Percentiles rank a stretch among this genome's conserved stretches.
These are phyloP conservation scores for Eupithecia exiguata DNA, from an alignment of 2,888 invertebrate genomes.

Conservation along the genomic window DNA sequence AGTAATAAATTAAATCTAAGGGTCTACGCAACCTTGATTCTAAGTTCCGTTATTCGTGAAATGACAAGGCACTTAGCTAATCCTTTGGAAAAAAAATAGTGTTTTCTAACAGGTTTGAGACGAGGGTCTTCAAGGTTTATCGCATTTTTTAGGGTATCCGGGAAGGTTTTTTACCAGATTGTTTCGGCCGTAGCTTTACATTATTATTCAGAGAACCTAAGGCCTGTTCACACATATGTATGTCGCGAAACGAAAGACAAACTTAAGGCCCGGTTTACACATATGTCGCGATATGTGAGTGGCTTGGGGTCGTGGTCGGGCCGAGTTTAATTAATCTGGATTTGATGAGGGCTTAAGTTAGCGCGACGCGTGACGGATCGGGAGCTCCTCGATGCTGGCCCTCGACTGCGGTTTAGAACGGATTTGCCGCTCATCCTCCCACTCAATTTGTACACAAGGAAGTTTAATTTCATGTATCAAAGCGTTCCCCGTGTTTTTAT, in stretches of 20 bases:
- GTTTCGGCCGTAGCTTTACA: slow-evolving; percentile 1
- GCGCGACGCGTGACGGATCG: slow-evolving; percentile 80
- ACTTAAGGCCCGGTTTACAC: slow-evolving; percentile 50
- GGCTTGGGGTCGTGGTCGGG: slow-evolving; percentile 69
- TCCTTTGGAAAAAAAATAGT: slow-evolving; percentile 6
- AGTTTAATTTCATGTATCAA: slow-evolving; percentile 57
- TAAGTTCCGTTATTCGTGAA: neutral
- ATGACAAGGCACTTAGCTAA: slow-evolving; percentile 11
- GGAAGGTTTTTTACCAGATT: slow-evolving; percentile 6
- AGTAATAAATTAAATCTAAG: neutral
- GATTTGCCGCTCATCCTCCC: slow-evolving; percentile 75
- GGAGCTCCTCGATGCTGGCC: slow-evolving; percentile 65
- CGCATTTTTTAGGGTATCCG: slow-evolving; percentile 5
- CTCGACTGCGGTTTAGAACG: slow-evolving; percentile 76
- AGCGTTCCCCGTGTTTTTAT: slow-evolving; percentile 35
- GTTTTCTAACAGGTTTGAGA: neutral
- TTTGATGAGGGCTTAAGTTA: slow-evolving; percentile 81
- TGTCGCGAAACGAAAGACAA: slow-evolving; percentile 13
- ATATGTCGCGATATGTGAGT: slow-evolving; percentile 62
- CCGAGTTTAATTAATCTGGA: slow-evolving; percentile 80
- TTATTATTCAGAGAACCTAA: slow-evolving; percentile 5
- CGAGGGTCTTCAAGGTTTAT: slow-evolving; percentile 8
- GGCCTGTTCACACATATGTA: slow-evolving; percentile 2
- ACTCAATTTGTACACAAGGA: slow-evolving; percentile 74
- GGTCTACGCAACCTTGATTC: neutral